Evolutionary conservation across 2,888 invertebrate species (phyloP).

Genomic region (Aphrophora alni): DNA sequence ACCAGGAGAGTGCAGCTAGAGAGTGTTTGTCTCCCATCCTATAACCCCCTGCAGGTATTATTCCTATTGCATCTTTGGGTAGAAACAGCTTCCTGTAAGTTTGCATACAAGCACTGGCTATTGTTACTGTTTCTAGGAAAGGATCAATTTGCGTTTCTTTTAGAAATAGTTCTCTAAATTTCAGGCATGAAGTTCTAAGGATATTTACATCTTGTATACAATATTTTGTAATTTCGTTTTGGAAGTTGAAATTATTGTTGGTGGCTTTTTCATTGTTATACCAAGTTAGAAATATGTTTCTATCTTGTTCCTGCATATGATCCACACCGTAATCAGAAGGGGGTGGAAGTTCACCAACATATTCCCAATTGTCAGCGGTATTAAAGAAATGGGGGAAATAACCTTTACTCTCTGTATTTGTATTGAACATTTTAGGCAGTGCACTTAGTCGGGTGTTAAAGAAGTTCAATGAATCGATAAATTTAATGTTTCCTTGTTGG

Average conservation of each 20-base stretch:
- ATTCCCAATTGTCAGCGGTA: neutral
- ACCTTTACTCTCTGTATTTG: conserved; percentile 47
- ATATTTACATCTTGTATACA: conserved; percentile 50
- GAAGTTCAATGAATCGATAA: conserved; percentile 48
- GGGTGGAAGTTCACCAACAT: neutral
- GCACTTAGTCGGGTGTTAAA: conserved; percentile 49
- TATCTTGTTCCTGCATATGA: conserved; percentile 45
- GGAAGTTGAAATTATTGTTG: neutral
- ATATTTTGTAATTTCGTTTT: conserved; percentile 48
- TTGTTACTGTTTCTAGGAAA: conserved; percentile 11
- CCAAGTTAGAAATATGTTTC: conserved; percentile 48
- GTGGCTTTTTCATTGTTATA: conserved; percentile 30
- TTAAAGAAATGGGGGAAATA: conserved; percentile 45
- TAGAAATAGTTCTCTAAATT: conserved; percentile 15
- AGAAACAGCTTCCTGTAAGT: neutral
- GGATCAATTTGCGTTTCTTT: conserved; percentile 17
- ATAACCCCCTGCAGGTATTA: conserved; percentile 22
- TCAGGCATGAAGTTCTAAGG: conserved; percentile 36
- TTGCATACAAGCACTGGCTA: conserved; percentile 6
- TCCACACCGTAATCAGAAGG: neutral
- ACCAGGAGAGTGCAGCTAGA: conserved; percentile 3
- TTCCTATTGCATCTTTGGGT: neutral
- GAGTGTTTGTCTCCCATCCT: neutral
- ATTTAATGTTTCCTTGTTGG: neutral
- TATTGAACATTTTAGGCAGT: conserved; percentile 51